Evolutionary conservation across 2,797 vertebrate species (phyloP).

Genomic region (Mormyrus hasselquistii): DNA sequence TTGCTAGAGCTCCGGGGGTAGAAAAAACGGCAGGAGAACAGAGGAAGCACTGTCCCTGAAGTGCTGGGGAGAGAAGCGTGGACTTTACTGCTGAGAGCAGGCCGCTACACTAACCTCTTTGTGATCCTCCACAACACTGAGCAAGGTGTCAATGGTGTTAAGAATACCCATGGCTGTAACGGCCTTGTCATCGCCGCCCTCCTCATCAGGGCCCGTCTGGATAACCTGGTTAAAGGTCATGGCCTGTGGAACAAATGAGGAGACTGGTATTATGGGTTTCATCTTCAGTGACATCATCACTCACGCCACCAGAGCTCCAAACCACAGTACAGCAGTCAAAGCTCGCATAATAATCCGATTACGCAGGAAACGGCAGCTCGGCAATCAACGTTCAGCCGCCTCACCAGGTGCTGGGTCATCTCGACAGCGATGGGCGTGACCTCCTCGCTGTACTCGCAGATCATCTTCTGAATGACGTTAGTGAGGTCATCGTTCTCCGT

Average conservation of each 20-base stretch:
- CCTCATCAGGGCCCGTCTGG: conserved; percentile 95
- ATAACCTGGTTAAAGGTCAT: conserved; percentile 99
- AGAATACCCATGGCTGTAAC: conserved; percentile 99
- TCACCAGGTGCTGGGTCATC: conserved; percentile 98
- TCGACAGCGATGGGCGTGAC: conserved; percentile 98
- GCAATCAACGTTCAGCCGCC: conserved; percentile 25
- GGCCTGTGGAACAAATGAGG: conserved; percentile 60
- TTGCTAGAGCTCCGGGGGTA: conserved; percentile 13
- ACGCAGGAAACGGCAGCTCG: neutral
- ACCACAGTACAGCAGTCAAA: neutral
- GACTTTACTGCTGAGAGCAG: neutral
- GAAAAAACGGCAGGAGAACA: neutral
- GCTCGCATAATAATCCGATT: neutral
- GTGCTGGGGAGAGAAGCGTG: neutral
- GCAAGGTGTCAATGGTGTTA: conserved; percentile 95
- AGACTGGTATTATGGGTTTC: neutral
- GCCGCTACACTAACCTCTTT: conserved; percentile 77
- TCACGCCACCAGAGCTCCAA: neutral
- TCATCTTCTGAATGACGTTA: conserved; percentile 99
- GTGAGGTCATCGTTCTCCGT: conserved; percentile 99
- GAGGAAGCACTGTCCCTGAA: neutral
- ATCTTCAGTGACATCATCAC: neutral
- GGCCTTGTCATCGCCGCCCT: conserved; percentile 96
- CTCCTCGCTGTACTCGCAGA: conserved; percentile 98
- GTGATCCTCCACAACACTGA: conserved; percentile 98